Conservation (phyloP, 92 coral and sea anemone species). For the Heliopora coerulea region DNA sequence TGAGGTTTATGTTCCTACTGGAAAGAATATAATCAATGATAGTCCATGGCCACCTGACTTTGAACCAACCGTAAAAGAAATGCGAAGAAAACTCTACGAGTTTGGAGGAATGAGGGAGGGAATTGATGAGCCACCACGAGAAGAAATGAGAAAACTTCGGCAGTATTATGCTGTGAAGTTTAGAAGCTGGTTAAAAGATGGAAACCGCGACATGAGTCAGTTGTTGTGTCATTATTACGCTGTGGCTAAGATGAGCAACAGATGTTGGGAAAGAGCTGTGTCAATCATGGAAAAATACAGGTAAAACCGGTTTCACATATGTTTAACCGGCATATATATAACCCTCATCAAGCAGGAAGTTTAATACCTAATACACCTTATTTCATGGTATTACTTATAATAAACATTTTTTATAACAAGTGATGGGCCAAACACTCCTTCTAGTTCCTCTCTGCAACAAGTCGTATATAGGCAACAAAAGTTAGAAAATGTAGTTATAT, state of each 20-base stretch:
- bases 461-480: no score
- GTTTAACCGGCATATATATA: neutral
- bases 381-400: no score
- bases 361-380: no score
- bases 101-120: conserved; percentile 41
- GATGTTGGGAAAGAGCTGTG: conserved; percentile 41
- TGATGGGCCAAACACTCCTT: no score
- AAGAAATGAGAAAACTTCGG: conserved; percentile 36
- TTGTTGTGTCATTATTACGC: conserved; percentile 45
- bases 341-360: no score
- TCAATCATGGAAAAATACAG: conserved; percentile 45
- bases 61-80: conserved; percentile 41
- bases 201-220: conserved; percentile 43
- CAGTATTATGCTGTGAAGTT: conserved; percentile 43
- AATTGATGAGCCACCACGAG: conserved; percentile 39
- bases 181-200: conserved; percentile 43
- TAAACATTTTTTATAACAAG: no score
- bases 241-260: conserved; percentile 38
- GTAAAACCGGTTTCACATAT: neutral
- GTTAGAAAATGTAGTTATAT: no score
- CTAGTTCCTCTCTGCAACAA: no score
- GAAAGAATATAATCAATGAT: conserved; percentile 41
- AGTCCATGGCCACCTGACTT: conserved; percentile 46
- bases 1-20: conserved; percentile 41
- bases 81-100: conserved; percentile 39